Evolutionary conservation across 2,113 vertebrate genomes (phyloP).

Genomic region (Otocyon megalotis): DNA sequence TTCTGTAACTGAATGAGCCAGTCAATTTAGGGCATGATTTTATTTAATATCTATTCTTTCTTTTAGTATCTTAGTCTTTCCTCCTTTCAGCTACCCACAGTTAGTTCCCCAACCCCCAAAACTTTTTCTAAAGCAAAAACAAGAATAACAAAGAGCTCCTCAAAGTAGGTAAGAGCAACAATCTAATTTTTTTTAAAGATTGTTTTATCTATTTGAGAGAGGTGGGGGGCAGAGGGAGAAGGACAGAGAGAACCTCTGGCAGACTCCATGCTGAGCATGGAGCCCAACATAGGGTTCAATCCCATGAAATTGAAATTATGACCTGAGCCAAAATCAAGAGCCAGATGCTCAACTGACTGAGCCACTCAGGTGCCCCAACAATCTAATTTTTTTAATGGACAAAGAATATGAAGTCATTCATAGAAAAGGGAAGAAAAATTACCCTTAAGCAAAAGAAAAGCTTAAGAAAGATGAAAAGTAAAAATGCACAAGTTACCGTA

Average conservation of each 20-base stretch:
- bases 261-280: background rate
- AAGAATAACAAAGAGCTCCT: background rate
- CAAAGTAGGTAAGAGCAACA: background rate
- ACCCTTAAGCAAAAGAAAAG: background rate
- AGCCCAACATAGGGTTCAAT: background rate
- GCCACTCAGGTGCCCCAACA: background rate
- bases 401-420: slow-evolving; percentile 23
- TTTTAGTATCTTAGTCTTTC: background rate
- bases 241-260: background rate
- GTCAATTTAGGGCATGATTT: background rate
- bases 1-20: background rate
- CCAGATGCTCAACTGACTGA: background rate
- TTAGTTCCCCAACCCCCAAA: background rate
- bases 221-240: background rate
- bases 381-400: background rate
- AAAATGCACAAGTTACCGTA: background rate
- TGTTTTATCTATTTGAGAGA: background rate
- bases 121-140: background rate
- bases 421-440: background rate
- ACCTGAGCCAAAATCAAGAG: background rate
- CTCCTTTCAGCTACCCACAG: background rate
- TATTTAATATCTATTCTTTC: background rate
- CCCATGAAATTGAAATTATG: background rate
- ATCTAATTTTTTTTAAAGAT: background rate
- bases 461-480: slow-evolving; percentile 2